Evolutionary conservation across 1,140 invertebrate species (phyloP).

Genomic region (Olivierus martensii): DNA sequence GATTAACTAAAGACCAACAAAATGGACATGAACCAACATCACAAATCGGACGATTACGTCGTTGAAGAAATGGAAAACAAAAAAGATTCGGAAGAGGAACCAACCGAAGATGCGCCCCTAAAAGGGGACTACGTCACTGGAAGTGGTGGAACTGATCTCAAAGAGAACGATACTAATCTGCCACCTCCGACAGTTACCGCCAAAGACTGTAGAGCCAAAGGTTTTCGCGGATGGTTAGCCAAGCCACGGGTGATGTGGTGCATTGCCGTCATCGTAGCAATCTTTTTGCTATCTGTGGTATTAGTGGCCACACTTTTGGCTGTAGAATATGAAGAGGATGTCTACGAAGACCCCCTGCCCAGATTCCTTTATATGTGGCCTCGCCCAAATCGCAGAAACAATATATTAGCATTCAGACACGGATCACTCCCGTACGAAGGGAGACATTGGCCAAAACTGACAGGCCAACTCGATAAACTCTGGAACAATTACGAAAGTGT

Average conservation of each 20-base stretch:
- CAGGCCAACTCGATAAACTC: slow-evolving; percentile 12
- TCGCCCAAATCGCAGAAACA: slow-evolving; percentile 14
- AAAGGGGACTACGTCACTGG: slow-evolving; percentile 3
- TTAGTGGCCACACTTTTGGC: slow-evolving; percentile 12
- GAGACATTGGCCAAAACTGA: slow-evolving; percentile 15
- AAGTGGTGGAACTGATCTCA: not conserved
- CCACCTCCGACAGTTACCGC: not conserved
- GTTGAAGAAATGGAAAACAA: too few species aligned
- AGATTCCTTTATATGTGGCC: slow-evolving; percentile 11
- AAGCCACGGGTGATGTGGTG: slow-evolving; percentile 17
- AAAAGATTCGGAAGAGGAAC: slow-evolving; percentile 3
- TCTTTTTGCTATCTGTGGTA: slow-evolving; percentile 9
- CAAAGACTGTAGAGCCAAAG: slow-evolving; percentile 11
- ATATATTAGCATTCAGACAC: slow-evolving; percentile 17
- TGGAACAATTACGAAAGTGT: slow-evolving; percentile 5
- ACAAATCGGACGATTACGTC: too few species aligned
- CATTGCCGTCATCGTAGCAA: slow-evolving; percentile 12
- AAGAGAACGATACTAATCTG: slow-evolving; percentile 4
- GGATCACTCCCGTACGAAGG: slow-evolving; percentile 13
- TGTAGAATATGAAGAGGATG: slow-evolving; percentile 1
- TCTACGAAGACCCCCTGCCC: not conserved
- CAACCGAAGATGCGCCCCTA: slow-evolving; percentile 12
- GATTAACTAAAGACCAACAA: too few species aligned
- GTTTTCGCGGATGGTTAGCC: slow-evolving; percentile 12
- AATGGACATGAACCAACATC: too few species aligned